Evolutionary conservation across 2,797 vertebrate genomes (phyloP).

Genomic region (Sus cebifrons): DNA sequence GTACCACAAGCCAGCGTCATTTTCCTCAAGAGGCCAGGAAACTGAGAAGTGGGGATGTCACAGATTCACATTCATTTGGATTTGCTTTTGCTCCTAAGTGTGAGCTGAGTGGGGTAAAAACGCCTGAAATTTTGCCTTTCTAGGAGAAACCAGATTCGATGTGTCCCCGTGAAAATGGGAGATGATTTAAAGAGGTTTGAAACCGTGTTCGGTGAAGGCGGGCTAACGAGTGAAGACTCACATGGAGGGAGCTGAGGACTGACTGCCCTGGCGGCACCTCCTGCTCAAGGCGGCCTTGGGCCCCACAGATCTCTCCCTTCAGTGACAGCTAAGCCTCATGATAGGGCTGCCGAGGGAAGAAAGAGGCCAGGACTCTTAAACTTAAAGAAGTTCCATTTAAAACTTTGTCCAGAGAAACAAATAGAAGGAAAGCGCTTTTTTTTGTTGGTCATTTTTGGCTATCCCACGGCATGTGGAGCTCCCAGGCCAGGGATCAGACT

Average conservation of each 20-base stretch:
- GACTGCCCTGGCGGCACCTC: neutral
- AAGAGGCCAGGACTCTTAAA: neutral
- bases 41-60: neutral
- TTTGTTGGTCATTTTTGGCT: too few relatives aligned
- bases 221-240: neutral
- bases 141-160: neutral
- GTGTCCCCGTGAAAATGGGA: neutral
- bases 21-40: neutral
- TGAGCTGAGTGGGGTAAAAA: neutral
- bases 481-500: too few relatives aligned
- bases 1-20: neutral
- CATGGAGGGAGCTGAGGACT: neutral
- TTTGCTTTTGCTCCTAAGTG: conserved; percentile 14
- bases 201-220: neutral
- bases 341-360: neutral
- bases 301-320: neutral
- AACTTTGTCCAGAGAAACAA: neutral
- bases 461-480: too few relatives aligned
- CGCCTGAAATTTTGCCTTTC: neutral
- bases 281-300: rapidly evolving
- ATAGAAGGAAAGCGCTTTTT: neutral
- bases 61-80: neutral
- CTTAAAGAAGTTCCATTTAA: neutral
- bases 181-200: neutral
- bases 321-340: neutral